phyloP scores from a whole-genome alignment of 2,888 invertebrate genomes.

The Phyto melanocephala region DNA sequence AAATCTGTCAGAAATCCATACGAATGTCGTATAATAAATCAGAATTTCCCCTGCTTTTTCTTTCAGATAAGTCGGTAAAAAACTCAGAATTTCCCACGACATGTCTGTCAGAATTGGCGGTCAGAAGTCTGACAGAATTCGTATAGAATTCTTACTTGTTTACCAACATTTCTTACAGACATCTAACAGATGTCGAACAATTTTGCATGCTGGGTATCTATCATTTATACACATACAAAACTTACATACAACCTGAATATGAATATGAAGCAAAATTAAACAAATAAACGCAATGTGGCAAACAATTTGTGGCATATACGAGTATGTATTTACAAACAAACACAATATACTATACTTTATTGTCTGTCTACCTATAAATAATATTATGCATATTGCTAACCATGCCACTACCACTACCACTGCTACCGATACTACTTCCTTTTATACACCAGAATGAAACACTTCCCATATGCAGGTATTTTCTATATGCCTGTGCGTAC shows the following conservation, averaged over 20 bases:
- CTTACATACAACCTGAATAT: neutral
- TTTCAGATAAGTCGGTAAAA: too few species aligned
- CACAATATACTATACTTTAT: neutral
- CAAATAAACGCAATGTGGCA: constrained; percentile 56
- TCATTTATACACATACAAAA: neutral
- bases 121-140: too few species aligned
- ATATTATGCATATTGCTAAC: constrained; percentile 58
- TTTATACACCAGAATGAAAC: constrained; percentile 15
- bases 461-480: constrained; percentile 48
- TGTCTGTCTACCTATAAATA: constrained; percentile 26
- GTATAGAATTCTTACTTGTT: too few species aligned
- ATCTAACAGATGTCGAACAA: too few species aligned
- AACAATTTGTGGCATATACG: constrained; percentile 38
- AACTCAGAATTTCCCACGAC: too few species aligned
- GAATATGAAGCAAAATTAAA: constrained; percentile 38
- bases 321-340: neutral
- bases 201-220: too few species aligned
- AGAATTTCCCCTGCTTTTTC: too few species aligned
- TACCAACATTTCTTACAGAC: too few species aligned
- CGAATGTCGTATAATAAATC: too few species aligned
- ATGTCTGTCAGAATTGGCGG: too few species aligned
- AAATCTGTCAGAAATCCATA: too few species aligned
- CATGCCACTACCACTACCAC: constrained; percentile 35
- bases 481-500: neutral
- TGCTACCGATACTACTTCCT: neutral